Conservation (phyloP, 2,797 vertebrate genomes). For the Hoplostethus mediterraneus region DNA sequence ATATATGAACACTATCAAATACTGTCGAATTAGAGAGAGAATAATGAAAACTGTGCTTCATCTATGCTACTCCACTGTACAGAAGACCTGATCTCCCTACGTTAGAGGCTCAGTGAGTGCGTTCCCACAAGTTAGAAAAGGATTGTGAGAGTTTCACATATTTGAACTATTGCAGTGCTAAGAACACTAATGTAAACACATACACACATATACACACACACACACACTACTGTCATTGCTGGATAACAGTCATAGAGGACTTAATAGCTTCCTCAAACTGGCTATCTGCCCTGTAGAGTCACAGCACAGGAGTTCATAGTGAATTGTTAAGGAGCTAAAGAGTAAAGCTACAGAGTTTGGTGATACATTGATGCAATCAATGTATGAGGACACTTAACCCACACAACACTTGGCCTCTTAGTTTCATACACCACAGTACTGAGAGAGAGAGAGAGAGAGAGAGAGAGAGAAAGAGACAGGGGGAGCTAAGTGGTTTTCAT, state of each 20-base stretch:
- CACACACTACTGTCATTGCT: background rate
- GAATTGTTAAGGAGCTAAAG: background rate
- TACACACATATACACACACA: background rate
- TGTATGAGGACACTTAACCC: background rate
- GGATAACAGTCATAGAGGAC: background rate
- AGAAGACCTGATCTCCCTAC: background rate
- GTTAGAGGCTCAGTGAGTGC: background rate
- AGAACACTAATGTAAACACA: slow-evolving; percentile 6
- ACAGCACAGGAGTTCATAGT: background rate
- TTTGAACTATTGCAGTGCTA: slow-evolving; percentile 1
- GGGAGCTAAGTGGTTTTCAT: background rate
- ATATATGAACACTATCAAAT: slow-evolving; percentile 31
- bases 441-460: background rate
- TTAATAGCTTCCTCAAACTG: background rate
- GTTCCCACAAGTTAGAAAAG: too few relatives aligned
- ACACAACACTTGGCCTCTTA: slow-evolving; percentile 7
- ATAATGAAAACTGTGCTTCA: slow-evolving; percentile 8
- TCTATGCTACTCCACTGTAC: background rate
- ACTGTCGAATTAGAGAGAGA: slow-evolving; percentile 4
- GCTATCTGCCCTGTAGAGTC: background rate
- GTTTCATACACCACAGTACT: background rate
- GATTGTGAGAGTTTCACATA: slow-evolving; percentile 13
- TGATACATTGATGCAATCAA: background rate
- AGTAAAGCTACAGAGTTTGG: background rate
- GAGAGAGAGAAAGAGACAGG: background rate